A percentile compares a stretch with the other conserved stretches of the same genome.
Conservation (phyloP, 2,113 vertebrate genomes). For the Probosciger aterrimus region DNA sequence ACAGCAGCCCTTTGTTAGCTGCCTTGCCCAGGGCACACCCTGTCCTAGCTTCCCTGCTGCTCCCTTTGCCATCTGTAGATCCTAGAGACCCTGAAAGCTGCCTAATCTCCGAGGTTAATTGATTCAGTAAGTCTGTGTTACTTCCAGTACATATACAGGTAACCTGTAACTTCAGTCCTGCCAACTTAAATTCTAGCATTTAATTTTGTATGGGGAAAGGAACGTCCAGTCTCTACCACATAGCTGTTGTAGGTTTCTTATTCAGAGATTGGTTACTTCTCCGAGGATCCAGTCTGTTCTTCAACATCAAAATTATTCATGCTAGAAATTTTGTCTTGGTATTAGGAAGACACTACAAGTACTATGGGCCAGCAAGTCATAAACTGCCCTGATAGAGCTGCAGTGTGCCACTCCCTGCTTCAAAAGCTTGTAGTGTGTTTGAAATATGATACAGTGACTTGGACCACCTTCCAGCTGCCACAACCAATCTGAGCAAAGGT, state of each 20-base stretch:
- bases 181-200: not conserved
- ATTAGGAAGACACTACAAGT: not conserved
- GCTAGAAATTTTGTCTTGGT: not conserved
- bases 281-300: not conserved
- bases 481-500: not conserved
- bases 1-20: constrained; percentile 49
- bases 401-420: not conserved
- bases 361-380: not conserved
- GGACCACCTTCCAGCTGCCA: constrained; percentile 27
- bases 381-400: not conserved
- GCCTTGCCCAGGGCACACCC: not conserved
- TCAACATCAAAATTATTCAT: not conserved
- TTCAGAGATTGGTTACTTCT: not conserved
- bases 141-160: not conserved
- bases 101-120: not conserved
- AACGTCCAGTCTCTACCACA: not conserved
- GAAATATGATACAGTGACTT: not conserved
- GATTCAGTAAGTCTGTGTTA: not conserved
- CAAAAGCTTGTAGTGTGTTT: not conserved
- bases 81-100: not conserved
- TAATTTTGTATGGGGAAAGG: not conserved
- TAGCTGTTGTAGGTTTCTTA: not conserved
- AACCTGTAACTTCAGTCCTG: not conserved
- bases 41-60: not conserved
- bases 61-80: not conserved